Base-by-base conservation (phyloP, 2,797 vertebrate genomes). In the Phaenicophaeus curvirostris region DNA sequence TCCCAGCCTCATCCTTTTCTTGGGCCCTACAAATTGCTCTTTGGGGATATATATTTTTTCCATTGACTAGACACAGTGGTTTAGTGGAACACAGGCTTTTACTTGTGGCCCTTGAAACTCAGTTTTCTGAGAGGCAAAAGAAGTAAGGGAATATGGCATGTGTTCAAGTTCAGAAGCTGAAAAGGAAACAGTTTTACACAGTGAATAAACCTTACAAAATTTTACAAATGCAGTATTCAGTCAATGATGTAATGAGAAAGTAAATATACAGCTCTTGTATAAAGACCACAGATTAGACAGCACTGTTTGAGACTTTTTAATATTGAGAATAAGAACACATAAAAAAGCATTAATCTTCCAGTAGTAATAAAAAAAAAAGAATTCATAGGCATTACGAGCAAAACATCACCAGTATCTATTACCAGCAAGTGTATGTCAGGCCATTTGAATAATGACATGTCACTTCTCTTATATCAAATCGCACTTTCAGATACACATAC, bases 271-370 rank as follows among this genome's bases (percentile, higher is more conserved):
- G 46, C 25, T 81, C 51, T 58, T 81, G 58, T n/a, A 67, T 50
- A 73, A 94, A 88, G 35, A 92, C n/a, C 54, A 83, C 42, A 87
- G 42, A 76, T 53, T 54, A 15, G 20, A 69, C 3, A 57, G 31
- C 59, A 63, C 16, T 50, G 18, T 83, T 92, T 42, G 31, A 88
- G 53, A 76, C 31, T 42, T 65, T 90, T 94, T 93, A 95, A 93
- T 94, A 76, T 14, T 73, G 33, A 75, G 17, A 92, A 17, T 68
- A 42, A 74, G 9, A 24, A 78, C 81, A 62, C 75, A 65, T 9
- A 51, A 87, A 89, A 87, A 86, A 91, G 21, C 17, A 30, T 62
- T 39, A 89, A 23, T 54, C 5, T 27, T 50, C 63, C 2, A 5
- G 12, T 14, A 42, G 14, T 73, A 57, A 76, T 73, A 75, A 77